Base-by-base conservation (phyloP, 2,113 vertebrate species). In the Anhinga rufa region DNA sequence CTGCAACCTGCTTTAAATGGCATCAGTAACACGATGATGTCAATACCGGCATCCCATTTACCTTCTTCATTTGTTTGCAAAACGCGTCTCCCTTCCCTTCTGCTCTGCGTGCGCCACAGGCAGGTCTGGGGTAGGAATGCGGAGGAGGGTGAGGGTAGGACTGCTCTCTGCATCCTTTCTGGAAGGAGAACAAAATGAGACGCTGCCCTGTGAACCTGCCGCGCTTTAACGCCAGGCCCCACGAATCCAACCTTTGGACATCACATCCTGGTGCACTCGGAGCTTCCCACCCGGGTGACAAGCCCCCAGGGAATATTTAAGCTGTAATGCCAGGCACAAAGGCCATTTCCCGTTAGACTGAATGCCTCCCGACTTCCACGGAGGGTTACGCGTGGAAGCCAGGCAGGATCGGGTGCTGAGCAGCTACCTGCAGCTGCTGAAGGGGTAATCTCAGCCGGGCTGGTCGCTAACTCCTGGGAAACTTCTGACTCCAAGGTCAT, bases 91-190 rank as follows among this genome's bases (percentile, higher is more conserved):
- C 71, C 44, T 32, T 32, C 38, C 38, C 57, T 51, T 15, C 42
- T 52, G 68, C 82, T 46, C 76, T 9, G 14, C 2, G 1, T 9
- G 36, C 10, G 4, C 3, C 14, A 36, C 20, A 21, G 57, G 9
- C 5, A 2, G 38, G 36, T 2, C 79, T 1, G 3, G 51, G 48
- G 49, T 4, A 9, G 46, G 54, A 52, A n/a, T 0, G 40, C 57
- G 10, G n/a, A 25, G 69, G 26, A 17, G 36, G 34, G 5, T 0
- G 34, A 14, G 55, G 1, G 40, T 8, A 65, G 78, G 48, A 19
- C 9, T 4, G 70, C 28, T 51, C 49, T 18, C 38, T 7, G 38
- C 36, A 31, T 15, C 49, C 36, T 62, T 51, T n/a, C 34, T 9
- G n/a, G 36, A 38, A 75, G 51, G 40, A 75, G 19, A 65, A 55